Percentiles rank a stretch among this genome's conserved stretches.
These are phyloP conservation scores for Sitobion miscanthi DNA, from an alignment of 1,140 invertebrate genomes.

Conservation along the genomic window DNA sequence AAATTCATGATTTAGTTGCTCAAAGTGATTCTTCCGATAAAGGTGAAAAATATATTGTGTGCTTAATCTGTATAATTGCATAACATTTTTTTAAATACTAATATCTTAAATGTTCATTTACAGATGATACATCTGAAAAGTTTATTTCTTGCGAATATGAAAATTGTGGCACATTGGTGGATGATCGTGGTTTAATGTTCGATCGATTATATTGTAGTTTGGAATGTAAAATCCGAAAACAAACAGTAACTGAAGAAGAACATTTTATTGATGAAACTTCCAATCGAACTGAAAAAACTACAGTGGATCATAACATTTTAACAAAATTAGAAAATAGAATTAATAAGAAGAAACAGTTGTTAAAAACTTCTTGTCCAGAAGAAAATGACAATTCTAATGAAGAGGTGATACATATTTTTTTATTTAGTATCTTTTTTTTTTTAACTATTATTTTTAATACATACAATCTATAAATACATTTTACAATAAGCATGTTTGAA, in stretches of 20 bases:
- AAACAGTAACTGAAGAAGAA: not conserved
- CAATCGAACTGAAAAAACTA: not conserved
- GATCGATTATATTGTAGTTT: conserved; percentile 42
- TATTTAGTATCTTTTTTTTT: too few species aligned
- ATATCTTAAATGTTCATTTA: not conserved
- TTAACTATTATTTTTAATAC: too few species aligned
- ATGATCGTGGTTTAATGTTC: conserved; percentile 13
- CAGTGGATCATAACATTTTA: conserved; percentile 4
- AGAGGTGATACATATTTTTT: not conserved
- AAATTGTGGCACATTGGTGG: conserved; percentile 37
- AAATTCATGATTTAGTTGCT: not conserved
- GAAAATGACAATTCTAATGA: not conserved
- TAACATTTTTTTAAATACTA: not conserved
- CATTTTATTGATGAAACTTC: not conserved
- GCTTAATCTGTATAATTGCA: not conserved
- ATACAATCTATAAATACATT: too few species aligned
- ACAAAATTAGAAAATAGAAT: conserved; percentile 39
- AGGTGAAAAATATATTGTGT: not conserved
- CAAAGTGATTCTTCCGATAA: not conserved
- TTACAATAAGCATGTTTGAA: too few species aligned
- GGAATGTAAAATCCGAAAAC: conserved; percentile 14
- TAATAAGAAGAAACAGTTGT: conserved; percentile 35
- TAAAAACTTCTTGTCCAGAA: not conserved
- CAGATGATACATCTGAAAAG: not conserved
- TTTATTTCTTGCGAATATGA: conserved; percentile 38